A percentile compares a stretch with the other conserved stretches of the same genome.
These are phyloP conservation scores for Napeogenes inachia DNA, from an alignment of 2,888 invertebrate species.

Conservation along the genomic window DNA sequence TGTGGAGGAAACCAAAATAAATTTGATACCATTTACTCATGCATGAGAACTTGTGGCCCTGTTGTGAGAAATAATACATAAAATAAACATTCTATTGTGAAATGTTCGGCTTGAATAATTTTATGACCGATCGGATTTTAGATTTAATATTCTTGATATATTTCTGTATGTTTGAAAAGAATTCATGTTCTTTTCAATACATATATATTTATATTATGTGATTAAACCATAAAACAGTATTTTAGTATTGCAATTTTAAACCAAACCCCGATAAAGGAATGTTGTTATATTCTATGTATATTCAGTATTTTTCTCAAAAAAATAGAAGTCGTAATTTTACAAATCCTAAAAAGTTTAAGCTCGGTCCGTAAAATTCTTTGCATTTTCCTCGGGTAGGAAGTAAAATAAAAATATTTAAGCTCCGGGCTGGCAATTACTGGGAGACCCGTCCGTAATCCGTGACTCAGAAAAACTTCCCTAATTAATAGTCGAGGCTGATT, in stretches of 20 bases:
- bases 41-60: slow-evolving; percentile 17
- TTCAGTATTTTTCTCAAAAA: background rate
- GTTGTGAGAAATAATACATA: no score
- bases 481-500: slow-evolving; percentile 70
- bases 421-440: slow-evolving; percentile 48
- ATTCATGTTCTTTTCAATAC: no score
- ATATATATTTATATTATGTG: no score
- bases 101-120: slow-evolving; percentile 3
- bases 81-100: background rate
- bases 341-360: slow-evolving; percentile 12
- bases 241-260: no score
- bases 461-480: slow-evolving; percentile 65
- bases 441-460: slow-evolving; percentile 53
- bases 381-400: slow-evolving; percentile 25
- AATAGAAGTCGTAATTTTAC: slow-evolving; percentile 12
- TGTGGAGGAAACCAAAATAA: slow-evolving; percentile 58
- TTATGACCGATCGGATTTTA: no score
- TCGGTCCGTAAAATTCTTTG: slow-evolving; percentile 17
- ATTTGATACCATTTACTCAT: slow-evolving; percentile 35
- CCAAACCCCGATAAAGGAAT: no score
- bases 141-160: no score
- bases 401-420: slow-evolving; percentile 39
- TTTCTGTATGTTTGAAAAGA: no score
- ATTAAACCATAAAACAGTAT: no score
- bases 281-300: no score